Base-by-base conservation (phyloP, 2,113 vertebrate species). In the Lucifuga dentata region DNA sequence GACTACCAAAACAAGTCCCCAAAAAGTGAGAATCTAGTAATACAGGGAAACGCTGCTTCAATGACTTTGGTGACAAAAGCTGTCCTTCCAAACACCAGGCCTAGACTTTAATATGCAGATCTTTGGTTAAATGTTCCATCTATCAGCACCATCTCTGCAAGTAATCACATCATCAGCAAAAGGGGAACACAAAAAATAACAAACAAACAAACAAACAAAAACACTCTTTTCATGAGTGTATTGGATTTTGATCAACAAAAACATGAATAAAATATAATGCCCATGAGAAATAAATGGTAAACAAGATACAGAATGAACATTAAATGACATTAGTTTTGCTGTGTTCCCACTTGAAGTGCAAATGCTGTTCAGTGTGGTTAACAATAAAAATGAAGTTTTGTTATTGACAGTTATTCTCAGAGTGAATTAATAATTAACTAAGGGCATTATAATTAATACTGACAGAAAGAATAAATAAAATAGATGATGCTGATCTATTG, bases 111-210 rank as follows among this genome's bases (percentile, higher is more conserved):
- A 23, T 16, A 61, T 56, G 67, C 68, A 79, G 45, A 62, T 82
- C 85, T 88, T 87, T 83, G 78, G 80, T 84, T 69, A 82, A 62
- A 71, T 53, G 35, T 50, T 50, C 20, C n/a, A 52, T 52, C 46
- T 53, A 63, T 65, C 41, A n/a, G 26, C 71, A 85, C 81, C 85
- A 76, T 87, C 76, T 64, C 74, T 85, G 86, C 86, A 86, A 81
- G 86, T 75, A 86, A 81, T 45, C 67, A 32, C 61, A 64, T 63
- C 48, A 50, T 61, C 75, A 41, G 45, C 19, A 68, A 23, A 46
- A 38, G 35, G 38, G 24, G 41, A 39, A 33, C 44, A 61, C 56
- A 13, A 41, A 11, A 19, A 56, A 64, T 36, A 5, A 39, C 7
- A 7, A 29, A 21, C 26, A 29, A 29, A 29, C 26, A 29, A 7